A percentile compares a stretch with the other conserved stretches of the same genome.
phyloP scores from a whole-genome alignment of 2,113 vertebrate genomes.

The Ophiodon elongatus region DNA sequence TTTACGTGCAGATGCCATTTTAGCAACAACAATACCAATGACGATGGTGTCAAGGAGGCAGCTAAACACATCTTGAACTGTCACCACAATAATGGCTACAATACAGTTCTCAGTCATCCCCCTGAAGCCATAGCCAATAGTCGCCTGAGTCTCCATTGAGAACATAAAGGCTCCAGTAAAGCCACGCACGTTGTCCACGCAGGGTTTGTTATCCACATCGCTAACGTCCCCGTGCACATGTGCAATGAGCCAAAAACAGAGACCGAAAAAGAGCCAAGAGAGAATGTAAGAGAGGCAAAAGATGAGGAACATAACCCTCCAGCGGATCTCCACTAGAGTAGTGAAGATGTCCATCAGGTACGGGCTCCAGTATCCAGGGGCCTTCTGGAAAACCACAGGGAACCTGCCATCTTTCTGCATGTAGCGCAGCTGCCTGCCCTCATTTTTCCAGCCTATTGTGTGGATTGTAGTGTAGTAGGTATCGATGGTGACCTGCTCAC shows the following conservation, averaged over 20 bases:
- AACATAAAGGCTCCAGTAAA: slow-evolving; percentile 94
- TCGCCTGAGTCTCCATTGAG: slow-evolving; percentile 94
- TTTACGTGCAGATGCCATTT: slow-evolving; percentile 95
- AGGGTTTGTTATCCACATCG: slow-evolving; percentile 71
- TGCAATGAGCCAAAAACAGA: slow-evolving; percentile 92
- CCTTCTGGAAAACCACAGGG: slow-evolving; percentile 90
- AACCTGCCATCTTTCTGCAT: slow-evolving; percentile 94
- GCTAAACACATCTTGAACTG: slow-evolving; percentile 90
- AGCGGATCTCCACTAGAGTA: slow-evolving; percentile 95
- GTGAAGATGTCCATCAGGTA: slow-evolving; percentile 94
- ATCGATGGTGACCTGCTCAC: slow-evolving; percentile 54
- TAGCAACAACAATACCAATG: slow-evolving; percentile 91
- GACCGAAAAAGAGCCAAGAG: slow-evolving; percentile 93
- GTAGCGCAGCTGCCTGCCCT: slow-evolving; percentile 64
- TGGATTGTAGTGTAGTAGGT: slow-evolving; percentile 62
- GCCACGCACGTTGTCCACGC: slow-evolving; percentile 89
- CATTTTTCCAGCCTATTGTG: slow-evolving; percentile 22
- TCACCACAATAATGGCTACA: slow-evolving; percentile 86
- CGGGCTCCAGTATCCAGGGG: slow-evolving; percentile 90
- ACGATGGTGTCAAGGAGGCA: slow-evolving; percentile 94
- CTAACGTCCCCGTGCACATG: slow-evolving; percentile 87
- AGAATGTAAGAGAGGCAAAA: slow-evolving; percentile 93
- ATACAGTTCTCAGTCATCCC: slow-evolving; percentile 92
- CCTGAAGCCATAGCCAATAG: slow-evolving; percentile 93
- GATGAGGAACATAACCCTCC: slow-evolving; percentile 94